Base-by-base conservation (phyloP, 2,797 vertebrate genomes). In the Rhinophrynus dorsalis region DNA sequence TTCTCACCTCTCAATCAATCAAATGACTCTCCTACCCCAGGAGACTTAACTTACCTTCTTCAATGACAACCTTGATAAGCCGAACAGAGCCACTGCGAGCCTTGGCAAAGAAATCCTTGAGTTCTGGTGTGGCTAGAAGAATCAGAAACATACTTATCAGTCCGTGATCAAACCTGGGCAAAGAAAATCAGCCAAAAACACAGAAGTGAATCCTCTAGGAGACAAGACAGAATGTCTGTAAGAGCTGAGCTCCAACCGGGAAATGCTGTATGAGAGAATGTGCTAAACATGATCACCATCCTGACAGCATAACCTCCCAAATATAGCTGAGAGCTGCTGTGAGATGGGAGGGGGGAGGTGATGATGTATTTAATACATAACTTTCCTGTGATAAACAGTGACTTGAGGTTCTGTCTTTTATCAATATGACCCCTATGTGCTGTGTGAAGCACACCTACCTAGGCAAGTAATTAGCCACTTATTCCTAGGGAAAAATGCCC, bases 1-100 rank as follows among this genome's bases (percentile, higher is more conserved):
- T 12, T 12, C 9, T 12, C 32, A 35, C 4, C 32, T 35, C 32
- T 10, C 2, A 35, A 12, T 10, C 32, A n/a, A n/a, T 30, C 29
- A 9, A 30, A 30, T 30, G 4, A 38, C 37, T 13, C 15, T 38
- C 13, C 30, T 6, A 1, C 1, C 32, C 2, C 52, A 37, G 8
- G 9, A 33, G 6, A 5, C 0, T 0, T 6, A 67, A 85, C 93
- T 95, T 91, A 99, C 97, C 97, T 12, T 97, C 94, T 84, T 90
- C 92, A 42, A 99, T 99, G 84, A 96, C 8, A 38, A 99, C 95
- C 89, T 99, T 99, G 85, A 98, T 93, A 75, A 96, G 90, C 78
- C 97, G 89, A 78, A 97, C 78, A 1, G 90, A 89, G 78, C 96
- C 97, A 15, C 90, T 94, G 56, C 94, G 93, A 0, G 95, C 96